Evolutionary conservation across 2,113 vertebrate species (phyloP).

Genomic region (Ramphastos sulfuratus): DNA sequence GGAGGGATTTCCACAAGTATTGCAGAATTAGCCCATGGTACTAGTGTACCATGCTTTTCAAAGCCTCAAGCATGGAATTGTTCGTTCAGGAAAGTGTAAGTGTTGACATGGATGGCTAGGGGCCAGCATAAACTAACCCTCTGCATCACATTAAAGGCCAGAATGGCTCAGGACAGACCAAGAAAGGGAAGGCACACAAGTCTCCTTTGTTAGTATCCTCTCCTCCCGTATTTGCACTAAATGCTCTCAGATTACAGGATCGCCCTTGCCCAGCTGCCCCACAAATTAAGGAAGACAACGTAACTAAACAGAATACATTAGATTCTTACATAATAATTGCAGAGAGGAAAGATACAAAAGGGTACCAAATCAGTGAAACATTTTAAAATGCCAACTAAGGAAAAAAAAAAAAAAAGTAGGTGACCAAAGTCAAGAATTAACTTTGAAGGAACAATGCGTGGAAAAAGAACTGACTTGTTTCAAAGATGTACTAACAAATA

Average conservation of each 20-base stretch:
- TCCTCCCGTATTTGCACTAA: not conserved
- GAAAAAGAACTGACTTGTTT: constrained; percentile 61
- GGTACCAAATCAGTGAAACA: not conserved
- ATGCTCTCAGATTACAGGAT: not conserved
- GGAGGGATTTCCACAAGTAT: not conserved
- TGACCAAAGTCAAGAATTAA: constrained; percentile 42
- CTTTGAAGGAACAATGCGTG: not conserved
- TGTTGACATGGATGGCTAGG: not conserved
- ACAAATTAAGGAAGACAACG: not conserved
- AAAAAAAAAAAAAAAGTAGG: constrained; percentile 33
- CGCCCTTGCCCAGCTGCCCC: not conserved
- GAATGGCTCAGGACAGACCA: not conserved
- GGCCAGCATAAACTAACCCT: not conserved
- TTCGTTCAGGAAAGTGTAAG: not conserved
- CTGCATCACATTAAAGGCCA: not conserved
- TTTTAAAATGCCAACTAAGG: constrained; percentile 16
- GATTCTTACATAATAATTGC: not conserved
- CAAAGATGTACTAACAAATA: constrained; percentile 66
- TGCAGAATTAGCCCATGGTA: constrained; percentile 2
- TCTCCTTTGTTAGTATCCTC: not conserved
- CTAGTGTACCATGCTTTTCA: not conserved
- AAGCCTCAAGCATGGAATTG: not conserved
- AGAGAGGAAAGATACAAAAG: not conserved
- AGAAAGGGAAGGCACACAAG: not conserved
- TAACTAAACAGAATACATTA: not conserved